Evolutionary conservation across 1,140 invertebrate genomes (phyloP).

Genomic region (Listronotus bonariensis): DNA sequence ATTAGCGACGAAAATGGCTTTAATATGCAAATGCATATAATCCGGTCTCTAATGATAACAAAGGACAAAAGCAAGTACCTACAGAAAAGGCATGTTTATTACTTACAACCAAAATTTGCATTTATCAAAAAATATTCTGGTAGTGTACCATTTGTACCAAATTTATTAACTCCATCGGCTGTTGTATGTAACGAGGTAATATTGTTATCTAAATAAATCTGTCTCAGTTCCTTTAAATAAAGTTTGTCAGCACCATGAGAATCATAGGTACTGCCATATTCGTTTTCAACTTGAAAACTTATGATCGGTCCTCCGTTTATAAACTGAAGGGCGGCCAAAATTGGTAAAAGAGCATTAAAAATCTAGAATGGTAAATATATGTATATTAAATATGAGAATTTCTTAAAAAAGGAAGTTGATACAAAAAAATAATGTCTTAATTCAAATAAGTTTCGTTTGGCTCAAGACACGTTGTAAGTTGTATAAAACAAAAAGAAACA

Average conservation of each 20-base stretch:
- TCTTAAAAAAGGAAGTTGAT: too few relatives aligned
- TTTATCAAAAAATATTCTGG: slow-evolving; percentile 58
- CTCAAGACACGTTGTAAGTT: too few relatives aligned
- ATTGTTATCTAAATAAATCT: slow-evolving; percentile 50
- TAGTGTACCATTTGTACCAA: slow-evolving; percentile 55
- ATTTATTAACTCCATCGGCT: slow-evolving; percentile 55
- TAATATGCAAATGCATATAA: too few relatives aligned
- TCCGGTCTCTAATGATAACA: too few relatives aligned
- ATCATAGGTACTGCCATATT: slow-evolving; percentile 58
- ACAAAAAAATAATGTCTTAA: too few relatives aligned
- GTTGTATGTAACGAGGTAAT: slow-evolving; percentile 60
- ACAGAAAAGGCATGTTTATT: slow-evolving; percentile 46
- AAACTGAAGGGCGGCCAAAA: slow-evolving; percentile 59
- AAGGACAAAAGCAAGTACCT: too few relatives aligned
- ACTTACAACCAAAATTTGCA: slow-evolving; percentile 60
- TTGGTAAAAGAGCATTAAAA: slow-evolving; percentile 58
- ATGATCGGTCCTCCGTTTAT: slow-evolving; percentile 64
- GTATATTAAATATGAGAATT: too few relatives aligned
- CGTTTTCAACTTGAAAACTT: slow-evolving; percentile 61
- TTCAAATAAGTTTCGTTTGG: too few relatives aligned
- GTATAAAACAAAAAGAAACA: too few relatives aligned
- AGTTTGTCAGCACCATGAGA: slow-evolving; percentile 48
- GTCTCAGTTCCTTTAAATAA: slow-evolving; percentile 57
- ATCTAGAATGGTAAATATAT: slow-evolving; percentile 46
- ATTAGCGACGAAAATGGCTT: too few relatives aligned